Percentiles rank a stretch among this genome's conserved stretches.
Evolutionary conservation across 2,888 invertebrate species (phyloP).

Genomic region (Electrophaes corylata): DNA sequence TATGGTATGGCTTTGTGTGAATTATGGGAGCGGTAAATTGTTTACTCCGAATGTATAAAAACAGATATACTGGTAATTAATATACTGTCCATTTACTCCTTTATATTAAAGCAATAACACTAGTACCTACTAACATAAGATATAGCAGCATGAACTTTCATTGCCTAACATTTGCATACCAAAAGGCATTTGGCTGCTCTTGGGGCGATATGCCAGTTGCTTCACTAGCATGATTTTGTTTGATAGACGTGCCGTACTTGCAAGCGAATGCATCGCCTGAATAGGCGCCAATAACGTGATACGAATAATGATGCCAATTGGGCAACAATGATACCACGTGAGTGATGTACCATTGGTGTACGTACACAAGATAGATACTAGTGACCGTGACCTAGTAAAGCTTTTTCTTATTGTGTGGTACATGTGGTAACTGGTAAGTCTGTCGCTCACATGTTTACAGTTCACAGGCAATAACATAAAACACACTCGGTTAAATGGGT

Average conservation of each 20-base stretch:
- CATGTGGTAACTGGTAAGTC: conserved; percentile 9
- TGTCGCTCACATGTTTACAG: conserved; percentile 28
- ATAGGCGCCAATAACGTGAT: conserved; percentile 61
- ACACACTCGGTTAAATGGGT: conserved; percentile 27
- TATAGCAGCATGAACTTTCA: conserved; percentile 35
- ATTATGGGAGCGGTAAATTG: not conserved
- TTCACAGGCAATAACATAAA: conserved; percentile 27
- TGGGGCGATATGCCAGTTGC: conserved; percentile 46
- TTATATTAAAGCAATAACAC: not conserved
- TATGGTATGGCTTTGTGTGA: conserved; percentile 14
- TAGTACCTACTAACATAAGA: conserved; percentile 15
- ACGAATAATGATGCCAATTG: conserved; percentile 64
- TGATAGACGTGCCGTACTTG: conserved; percentile 50
- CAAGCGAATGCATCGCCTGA: conserved; percentile 58
- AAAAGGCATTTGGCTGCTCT: conserved; percentile 49
- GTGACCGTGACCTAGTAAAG: conserved; percentile 52
- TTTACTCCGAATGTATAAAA: not conserved
- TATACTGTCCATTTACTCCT: not conserved
- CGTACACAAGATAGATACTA: conserved; percentile 23
- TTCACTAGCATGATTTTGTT: conserved; percentile 52
- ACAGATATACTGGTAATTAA: not conserved
- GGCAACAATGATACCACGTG: conserved; percentile 54
- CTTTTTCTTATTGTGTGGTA: conserved; percentile 22
- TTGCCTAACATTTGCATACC: conserved; percentile 58
- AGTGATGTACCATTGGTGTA: conserved; percentile 48